phyloP scores from a whole-genome alignment of 2,113 vertebrate genomes.

The Pao palembangensis region DNA sequence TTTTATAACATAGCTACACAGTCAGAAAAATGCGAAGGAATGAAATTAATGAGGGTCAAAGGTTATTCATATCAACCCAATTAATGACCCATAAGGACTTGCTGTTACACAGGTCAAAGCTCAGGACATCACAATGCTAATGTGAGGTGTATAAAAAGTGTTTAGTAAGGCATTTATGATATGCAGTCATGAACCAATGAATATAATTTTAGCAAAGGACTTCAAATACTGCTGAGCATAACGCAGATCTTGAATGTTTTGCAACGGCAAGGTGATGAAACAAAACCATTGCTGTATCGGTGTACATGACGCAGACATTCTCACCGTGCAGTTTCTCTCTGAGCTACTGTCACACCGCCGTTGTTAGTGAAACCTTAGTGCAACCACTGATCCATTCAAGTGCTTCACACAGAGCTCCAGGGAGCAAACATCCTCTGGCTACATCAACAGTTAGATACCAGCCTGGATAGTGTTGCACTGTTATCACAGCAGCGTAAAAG shows the following conservation, averaged over 20 bases:
- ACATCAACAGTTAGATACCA: constrained; percentile 41
- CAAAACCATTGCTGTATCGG: too few relatives aligned
- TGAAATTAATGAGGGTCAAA: neutral
- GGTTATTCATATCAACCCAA: neutral
- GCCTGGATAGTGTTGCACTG: constrained; percentile 17
- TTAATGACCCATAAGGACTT: neutral
- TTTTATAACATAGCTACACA: neutral
- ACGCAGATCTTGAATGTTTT: too few relatives aligned
- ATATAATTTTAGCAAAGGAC: neutral
- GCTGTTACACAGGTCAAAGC: neutral
- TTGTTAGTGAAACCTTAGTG: constrained; percentile 37
- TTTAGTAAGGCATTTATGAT: too few relatives aligned
- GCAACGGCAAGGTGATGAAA: too few relatives aligned
- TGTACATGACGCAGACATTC: too few relatives aligned
- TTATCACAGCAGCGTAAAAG: constrained; percentile 7
- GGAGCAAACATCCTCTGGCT: constrained; percentile 42
- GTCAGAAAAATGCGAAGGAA: neutral
- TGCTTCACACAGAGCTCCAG: constrained; percentile 19
- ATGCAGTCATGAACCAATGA: too few relatives aligned
- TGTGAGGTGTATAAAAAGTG: too few relatives aligned
- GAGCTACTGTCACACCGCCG: constrained; percentile 20
- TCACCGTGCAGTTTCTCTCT: constrained; percentile 7
- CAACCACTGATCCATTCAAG: constrained; percentile 40
- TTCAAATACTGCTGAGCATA: neutral
- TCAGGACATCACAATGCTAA: neutral